These are phyloP conservation scores for Gobius niger DNA, from an alignment of 2,113 vertebrate genomes.

Conservation along the genomic window DNA sequence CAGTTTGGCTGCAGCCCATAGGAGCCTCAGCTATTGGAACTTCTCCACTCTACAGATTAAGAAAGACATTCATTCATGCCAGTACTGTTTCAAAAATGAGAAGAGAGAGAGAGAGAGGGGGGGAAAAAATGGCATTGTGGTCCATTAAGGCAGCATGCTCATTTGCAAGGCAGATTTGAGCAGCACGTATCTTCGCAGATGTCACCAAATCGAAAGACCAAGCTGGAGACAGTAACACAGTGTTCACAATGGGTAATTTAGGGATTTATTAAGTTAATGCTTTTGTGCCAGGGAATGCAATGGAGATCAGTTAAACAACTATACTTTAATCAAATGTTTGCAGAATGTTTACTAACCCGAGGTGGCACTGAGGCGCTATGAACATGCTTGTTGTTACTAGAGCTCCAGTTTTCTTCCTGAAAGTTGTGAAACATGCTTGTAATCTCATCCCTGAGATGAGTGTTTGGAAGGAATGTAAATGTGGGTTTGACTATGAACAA, in stretches of 20 bases:
- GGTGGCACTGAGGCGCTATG: no score
- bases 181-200: neutral
- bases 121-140: neutral
- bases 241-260: neutral
- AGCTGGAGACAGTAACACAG: neutral
- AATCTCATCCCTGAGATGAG: no score
- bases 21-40: constrained; percentile 5
- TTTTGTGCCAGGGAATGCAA: no score
- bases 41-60: constrained; percentile 14
- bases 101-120: neutral
- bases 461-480: no score
- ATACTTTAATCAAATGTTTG: no score
- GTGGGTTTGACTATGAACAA: no score
- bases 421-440: no score
- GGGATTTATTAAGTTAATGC: neutral
- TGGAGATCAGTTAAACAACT: no score
- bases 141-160: neutral
- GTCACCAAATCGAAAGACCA: neutral
- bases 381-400: no score
- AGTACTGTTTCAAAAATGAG: constrained; percentile 2
- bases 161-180: neutral
- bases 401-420: no score
- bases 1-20: neutral
- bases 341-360: no score
- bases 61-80: neutral